A percentile compares a stretch with the other conserved stretches of the same genome.
Conservation (phyloP, 2,888 invertebrate species). For the Eupithecia dodoneata region DNA sequence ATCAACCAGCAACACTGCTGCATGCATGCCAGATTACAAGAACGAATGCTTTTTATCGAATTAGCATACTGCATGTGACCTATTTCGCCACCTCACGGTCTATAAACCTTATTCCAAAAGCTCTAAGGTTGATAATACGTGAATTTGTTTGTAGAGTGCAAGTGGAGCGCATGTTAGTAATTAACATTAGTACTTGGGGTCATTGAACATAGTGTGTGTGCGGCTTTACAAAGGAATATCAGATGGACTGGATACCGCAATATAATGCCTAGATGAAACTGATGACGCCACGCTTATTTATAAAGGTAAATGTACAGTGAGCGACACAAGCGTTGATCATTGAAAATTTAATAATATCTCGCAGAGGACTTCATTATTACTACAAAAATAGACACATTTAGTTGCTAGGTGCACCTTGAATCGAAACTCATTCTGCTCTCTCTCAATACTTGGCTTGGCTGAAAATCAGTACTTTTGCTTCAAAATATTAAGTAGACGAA, state of each 20-base stretch:
- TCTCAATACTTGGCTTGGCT: no score
- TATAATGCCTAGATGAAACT: not conserved
- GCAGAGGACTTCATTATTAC: no score
- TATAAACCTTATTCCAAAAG: slow-evolving; percentile 25
- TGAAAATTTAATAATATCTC: no score
- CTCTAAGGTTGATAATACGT: slow-evolving; percentile 38
- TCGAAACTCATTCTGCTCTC: no score
- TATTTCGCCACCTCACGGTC: slow-evolving; percentile 45
- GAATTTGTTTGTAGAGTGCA: not conserved
- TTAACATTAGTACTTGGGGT: slow-evolving; percentile 41
- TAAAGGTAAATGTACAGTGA: no score
- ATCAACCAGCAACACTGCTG: slow-evolving; percentile 8
- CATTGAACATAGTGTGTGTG: slow-evolving; percentile 40
- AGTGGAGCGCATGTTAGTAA: slow-evolving; percentile 32
- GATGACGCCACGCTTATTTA: not conserved
- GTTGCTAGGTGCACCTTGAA: no score
- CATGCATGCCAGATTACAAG: slow-evolving; percentile 34
- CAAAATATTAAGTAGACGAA: no score
- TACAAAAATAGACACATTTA: no score
- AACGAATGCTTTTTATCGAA: slow-evolving; percentile 61
- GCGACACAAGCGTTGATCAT: no score
- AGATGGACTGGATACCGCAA: slow-evolving; percentile 29
- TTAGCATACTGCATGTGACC: slow-evolving; percentile 67
- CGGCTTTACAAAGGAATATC: slow-evolving; percentile 37
- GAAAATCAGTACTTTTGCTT: no score